phyloP scores from a whole-genome alignment of 1,140 invertebrate species.

The Panagrolaimus sp. region DNA sequence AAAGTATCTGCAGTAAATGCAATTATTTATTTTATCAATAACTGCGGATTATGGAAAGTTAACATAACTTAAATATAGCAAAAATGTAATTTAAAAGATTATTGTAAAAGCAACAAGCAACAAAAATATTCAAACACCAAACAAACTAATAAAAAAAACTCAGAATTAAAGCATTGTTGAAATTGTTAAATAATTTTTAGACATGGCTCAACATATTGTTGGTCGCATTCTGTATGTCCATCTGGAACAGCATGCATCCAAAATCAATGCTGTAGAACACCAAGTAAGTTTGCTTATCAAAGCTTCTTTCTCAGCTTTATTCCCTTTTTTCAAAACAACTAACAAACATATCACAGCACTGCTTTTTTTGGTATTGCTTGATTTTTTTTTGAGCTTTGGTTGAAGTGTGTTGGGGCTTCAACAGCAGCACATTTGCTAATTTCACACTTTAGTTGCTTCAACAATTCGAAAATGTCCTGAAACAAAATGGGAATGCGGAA shows the following conservation, averaged over 20 bases:
- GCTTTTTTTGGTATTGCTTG: constrained; percentile 14
- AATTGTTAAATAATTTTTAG: background rate
- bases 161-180: background rate
- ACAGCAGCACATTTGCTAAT: background rate
- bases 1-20: background rate
- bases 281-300: constrained; percentile 24
- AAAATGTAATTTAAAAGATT: too few relatives aligned
- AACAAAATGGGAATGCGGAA: constrained; percentile 16
- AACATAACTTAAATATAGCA: too few relatives aligned
- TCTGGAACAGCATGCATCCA: constrained; percentile 33
- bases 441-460: background rate
- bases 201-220: constrained; percentile 35
- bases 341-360: background rate
- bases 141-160: too few relatives aligned
- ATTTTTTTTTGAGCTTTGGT: background rate
- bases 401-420: background rate
- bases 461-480: constrained; percentile 11
- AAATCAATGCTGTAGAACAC: constrained; percentile 33
- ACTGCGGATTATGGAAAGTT: too few relatives aligned
- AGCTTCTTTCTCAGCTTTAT: background rate
- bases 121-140: background rate
- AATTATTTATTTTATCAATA: constrained; percentile 10
- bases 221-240: constrained; percentile 37
- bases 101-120: too few relatives aligned
- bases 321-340: background rate